These are phyloP conservation scores for Helicoverpa assulta DNA, from an alignment of 2,888 invertebrate genomes.

Conservation along the genomic window DNA sequence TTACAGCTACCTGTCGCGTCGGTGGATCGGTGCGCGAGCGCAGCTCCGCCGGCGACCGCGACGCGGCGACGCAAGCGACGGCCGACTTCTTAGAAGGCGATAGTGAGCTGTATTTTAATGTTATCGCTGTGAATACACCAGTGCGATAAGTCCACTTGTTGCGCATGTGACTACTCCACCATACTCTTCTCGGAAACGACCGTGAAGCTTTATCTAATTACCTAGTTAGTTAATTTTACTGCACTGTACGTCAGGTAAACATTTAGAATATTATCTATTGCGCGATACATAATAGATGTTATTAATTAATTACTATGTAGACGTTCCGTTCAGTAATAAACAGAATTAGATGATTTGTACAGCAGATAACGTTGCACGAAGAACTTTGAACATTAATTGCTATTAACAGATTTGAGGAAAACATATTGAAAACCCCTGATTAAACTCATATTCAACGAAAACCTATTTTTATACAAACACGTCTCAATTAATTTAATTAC, in stretches of 20 bases:
- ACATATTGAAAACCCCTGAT: constrained; percentile 9
- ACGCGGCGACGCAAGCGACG: constrained; percentile 61
- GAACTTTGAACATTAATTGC: constrained; percentile 33
- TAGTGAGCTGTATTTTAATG: constrained; percentile 87
- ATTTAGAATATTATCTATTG: constrained; percentile 37
- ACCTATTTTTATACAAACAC: constrained; percentile 31
- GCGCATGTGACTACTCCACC: constrained; percentile 78
- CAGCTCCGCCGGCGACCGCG: constrained; percentile 62
- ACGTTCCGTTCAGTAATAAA: constrained; percentile 27
- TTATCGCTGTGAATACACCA: constrained; percentile 85
- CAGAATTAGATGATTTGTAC: constrained; percentile 10
- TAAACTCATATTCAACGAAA: constrained; percentile 13
- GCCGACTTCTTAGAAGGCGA: constrained; percentile 86
- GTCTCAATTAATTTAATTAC: constrained; percentile 59
- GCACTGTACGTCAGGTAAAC: constrained; percentile 53
- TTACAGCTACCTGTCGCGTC: constrained; percentile 88
- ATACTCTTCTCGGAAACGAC: constrained; percentile 79
- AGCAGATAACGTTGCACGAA: constrained; percentile 23
- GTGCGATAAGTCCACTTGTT: constrained; percentile 85
- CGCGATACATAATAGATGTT: constrained; percentile 23
- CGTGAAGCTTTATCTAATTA: constrained; percentile 77
- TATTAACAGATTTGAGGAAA: constrained; percentile 20
- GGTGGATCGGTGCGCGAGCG: constrained; percentile 54
- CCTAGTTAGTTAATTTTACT: constrained; percentile 59
- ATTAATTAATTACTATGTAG: constrained; percentile 28